A percentile compares a stretch with the other conserved stretches of the same genome.
Conservation (phyloP, 2,888 invertebrate genomes). For the Papilio elwesi region DNA sequence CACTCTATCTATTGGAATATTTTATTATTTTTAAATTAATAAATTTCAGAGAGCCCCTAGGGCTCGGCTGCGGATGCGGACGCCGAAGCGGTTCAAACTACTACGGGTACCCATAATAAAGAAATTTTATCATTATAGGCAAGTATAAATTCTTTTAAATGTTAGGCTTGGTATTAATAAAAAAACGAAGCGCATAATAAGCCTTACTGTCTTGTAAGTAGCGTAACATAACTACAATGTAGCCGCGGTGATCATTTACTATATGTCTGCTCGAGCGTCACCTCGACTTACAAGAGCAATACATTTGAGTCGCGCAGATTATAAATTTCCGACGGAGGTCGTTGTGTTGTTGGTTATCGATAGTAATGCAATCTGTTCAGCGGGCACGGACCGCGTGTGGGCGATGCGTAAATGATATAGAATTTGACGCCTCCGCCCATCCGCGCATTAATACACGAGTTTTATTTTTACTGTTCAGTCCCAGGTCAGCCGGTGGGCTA, state of each 20-base stretch:
- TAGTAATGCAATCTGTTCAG: conserved; percentile 29
- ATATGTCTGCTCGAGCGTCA: background rate
- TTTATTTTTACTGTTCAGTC: conserved; percentile 26
- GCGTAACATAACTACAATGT: background rate
- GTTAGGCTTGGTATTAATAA: background rate
- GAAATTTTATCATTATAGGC: no score
- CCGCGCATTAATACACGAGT: conserved; percentile 27
- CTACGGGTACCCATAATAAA: no score
- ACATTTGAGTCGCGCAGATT: conserved; percentile 13
- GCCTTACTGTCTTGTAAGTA: background rate
- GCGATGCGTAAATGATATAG: conserved; percentile 37
- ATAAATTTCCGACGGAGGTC: conserved; percentile 12
- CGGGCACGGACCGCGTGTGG: conserved; percentile 34
- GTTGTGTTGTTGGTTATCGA: conserved; percentile 28
- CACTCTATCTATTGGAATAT: no score
- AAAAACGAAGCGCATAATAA: background rate
- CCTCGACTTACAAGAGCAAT: conserved; percentile 5
- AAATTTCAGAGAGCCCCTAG: no score
- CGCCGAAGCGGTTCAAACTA: no score
- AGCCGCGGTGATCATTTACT: background rate
- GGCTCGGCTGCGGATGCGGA: no score
- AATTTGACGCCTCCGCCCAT: conserved; percentile 39
- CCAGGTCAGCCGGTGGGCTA: background rate
- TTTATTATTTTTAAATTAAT: no score
- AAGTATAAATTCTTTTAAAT: no score